Evolutionary conservation across 2,113 vertebrate genomes (phyloP), one percentile per base, ranked within the genome.

Genomic region (Vimba vimba): DNA sequence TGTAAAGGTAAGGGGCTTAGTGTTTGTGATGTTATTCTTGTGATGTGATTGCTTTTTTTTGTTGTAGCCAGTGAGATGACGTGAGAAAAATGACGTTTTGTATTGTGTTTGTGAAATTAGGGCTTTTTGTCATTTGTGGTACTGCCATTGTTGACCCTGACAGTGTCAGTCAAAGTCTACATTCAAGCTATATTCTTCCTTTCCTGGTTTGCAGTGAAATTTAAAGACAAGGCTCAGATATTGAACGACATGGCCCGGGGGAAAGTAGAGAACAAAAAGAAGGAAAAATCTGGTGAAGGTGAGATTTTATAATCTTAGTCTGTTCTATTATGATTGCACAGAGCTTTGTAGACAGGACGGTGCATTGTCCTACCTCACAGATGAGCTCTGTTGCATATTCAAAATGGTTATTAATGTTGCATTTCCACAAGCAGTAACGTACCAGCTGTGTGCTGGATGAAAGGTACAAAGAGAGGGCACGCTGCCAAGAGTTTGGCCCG

Each of bases 161-260:
- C 47, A 43, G 79, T 75, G 57, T 45, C 66, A 73, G 27, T 83
- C 77, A 82, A 30, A 83, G 87, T 84, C 62, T 79, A 64, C n/a
- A 80, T 86, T 39, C 68, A 47, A 78, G 86, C 81, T 85, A 82
- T 85, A 89, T 87, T 89, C 86, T 83, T 74, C 87, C 90, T 91
- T 91, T 90, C 90, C 93, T 94, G 90, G 89, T 92, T 94, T 92
- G 66, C 93, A 97, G 97, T 93, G 15, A 96, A 96, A 93, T 95
- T 97, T 92, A 97, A 95, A 91, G 96, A 97, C 84, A 97, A 94
- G 87, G 95, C 95, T 86, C 94, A 95, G 85, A 92, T 92, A 71
- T 91, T 97, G 93, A 96, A 94, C 91, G 95, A 88, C 89, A 88
- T 97, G 86, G 94, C 94, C 85, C 94, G 91, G 92, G 91, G 89